Evolutionary conservation across 2,888 invertebrate genomes (phyloP).

Genomic region (Iselma pallidipennis): DNA sequence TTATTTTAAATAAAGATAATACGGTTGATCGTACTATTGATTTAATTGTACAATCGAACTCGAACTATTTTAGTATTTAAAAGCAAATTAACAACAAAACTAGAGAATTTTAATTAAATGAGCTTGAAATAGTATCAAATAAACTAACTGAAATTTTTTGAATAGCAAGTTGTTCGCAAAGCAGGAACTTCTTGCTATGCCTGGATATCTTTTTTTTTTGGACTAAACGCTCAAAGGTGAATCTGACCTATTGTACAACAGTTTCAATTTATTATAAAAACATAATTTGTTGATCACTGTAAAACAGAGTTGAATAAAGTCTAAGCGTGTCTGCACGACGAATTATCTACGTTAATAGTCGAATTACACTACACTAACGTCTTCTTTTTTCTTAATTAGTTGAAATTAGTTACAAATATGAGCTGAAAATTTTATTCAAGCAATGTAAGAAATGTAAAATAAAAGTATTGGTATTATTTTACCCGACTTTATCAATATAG

Average conservation of each 20-base stretch:
- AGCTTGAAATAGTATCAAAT: neutral
- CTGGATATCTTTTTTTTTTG: neutral
- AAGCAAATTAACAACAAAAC: neutral
- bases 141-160: neutral
- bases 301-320: too few species aligned
- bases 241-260: too few species aligned
- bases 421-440: slow-evolving; percentile 6
- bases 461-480: slow-evolving; percentile 5
- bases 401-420: too few species aligned
- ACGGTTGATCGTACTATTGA: neutral
- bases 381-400: too few species aligned
- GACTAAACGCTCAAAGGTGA: too few species aligned
- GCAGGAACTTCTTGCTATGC: neutral
- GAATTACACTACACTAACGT: too few species aligned
- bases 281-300: too few species aligned
- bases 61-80: neutral
- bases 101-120: slow-evolving; percentile 1
- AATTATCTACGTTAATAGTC: too few species aligned
- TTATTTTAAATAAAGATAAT: neutral
- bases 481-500: neutral
- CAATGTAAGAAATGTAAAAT: neutral
- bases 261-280: too few species aligned
- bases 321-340: too few species aligned
- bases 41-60: neutral
- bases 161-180: neutral